phyloP scores from a whole-genome alignment of 30 jellyfish, hydroid and myxozoan species.

The Aurelia sp. region DNA sequence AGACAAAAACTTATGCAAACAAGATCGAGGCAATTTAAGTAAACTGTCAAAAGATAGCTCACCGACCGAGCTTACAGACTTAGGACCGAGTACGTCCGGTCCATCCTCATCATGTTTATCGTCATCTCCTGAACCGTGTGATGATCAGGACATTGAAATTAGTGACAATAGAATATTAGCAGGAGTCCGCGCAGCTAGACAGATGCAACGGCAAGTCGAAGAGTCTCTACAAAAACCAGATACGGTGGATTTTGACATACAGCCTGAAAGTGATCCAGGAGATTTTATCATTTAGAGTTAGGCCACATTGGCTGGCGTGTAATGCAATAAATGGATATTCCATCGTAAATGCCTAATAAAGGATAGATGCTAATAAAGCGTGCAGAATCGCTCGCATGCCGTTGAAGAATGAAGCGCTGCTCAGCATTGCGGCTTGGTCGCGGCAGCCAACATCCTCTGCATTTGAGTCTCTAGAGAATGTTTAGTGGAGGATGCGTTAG shows the following conservation, averaged over 20 bases:
- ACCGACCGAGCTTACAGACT: constrained; percentile 81
- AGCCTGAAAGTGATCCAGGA: constrained; percentile 24
- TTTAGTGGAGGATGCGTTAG: background rate
- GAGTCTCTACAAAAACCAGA: constrained; percentile 49
- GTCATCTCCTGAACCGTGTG: constrained; percentile 59
- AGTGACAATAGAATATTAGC: constrained; percentile 55
- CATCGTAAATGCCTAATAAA: background rate
- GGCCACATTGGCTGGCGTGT: constrained; percentile 50
- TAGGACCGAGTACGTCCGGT: constrained; percentile 54
- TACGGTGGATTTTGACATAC: constrained; percentile 22
- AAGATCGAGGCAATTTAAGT: constrained; percentile 36
- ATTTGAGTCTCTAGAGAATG: constrained; percentile 1
- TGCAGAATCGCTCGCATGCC: too few species aligned
- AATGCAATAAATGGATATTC: constrained; percentile 43
- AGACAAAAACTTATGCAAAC: constrained; percentile 40
- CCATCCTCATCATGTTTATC: constrained; percentile 26
- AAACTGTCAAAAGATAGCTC: constrained; percentile 36
- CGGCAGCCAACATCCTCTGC: constrained; percentile 15
- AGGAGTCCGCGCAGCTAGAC: constrained; percentile 59
- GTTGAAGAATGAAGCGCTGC: too few species aligned
- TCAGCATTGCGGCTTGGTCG: too few species aligned
- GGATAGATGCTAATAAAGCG: too few species aligned
- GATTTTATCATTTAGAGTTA: constrained; percentile 17
- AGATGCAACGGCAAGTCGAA: constrained; percentile 44
- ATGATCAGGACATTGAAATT: constrained; percentile 41